These are phyloP conservation scores for Muricea muricata DNA, from an alignment of 92 coral and sea anemone species.

Conservation along the genomic window DNA sequence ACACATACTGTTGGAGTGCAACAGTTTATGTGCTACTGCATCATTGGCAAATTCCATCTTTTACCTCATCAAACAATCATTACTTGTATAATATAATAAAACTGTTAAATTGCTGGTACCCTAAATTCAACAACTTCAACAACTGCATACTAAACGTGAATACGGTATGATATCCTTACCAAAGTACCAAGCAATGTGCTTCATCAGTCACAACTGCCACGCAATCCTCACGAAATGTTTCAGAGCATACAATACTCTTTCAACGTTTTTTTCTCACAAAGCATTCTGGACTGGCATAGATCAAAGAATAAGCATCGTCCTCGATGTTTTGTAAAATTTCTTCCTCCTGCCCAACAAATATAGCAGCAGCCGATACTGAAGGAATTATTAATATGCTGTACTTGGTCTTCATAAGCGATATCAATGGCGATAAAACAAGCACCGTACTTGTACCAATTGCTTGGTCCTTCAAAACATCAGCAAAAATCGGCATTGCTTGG, in stretches of 20 bases:
- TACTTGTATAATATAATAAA: too few species aligned
- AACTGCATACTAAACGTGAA: too few species aligned
- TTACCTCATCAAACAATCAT: too few species aligned
- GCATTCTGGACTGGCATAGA: neutral
- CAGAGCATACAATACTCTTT: neutral
- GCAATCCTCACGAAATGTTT: neutral
- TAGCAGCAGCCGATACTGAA: conserved; percentile 6
- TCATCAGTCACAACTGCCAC: neutral
- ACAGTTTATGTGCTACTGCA: too few species aligned
- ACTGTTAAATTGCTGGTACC: neutral
- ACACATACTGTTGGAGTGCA: too few species aligned
- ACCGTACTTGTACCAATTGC: conserved; percentile 2
- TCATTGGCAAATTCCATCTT: too few species aligned
- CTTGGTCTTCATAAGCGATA: conserved; percentile 8
- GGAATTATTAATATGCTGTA: neutral
- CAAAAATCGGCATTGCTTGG: conserved; percentile 2
- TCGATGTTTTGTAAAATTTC: neutral
- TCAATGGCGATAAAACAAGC: neutral
- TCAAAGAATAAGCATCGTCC: neutral
- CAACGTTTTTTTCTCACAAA: neutral
- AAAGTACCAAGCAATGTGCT: neutral
- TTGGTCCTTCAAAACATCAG: neutral
- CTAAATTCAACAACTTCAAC: too few species aligned
- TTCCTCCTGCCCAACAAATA: neutral
- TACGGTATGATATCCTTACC: neutral